A percentile compares a stretch with the other conserved stretches of the same genome.
Evolutionary conservation across 2,797 vertebrate species (phyloP).

Genomic region (Sphaeramia orbicularis): DNA sequence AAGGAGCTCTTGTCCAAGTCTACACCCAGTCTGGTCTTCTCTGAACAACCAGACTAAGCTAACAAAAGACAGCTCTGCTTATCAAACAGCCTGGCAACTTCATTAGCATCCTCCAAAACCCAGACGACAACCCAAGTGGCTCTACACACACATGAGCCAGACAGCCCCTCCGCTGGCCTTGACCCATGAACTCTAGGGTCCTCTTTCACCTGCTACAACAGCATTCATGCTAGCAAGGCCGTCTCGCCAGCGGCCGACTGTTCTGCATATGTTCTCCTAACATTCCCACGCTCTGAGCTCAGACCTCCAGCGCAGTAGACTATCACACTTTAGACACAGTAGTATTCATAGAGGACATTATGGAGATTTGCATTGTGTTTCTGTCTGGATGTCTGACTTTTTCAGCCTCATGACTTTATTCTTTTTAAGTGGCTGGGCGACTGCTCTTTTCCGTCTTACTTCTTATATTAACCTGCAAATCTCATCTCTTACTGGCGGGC

Average conservation of each 20-base stretch:
- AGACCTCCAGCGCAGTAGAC: constrained; percentile 41
- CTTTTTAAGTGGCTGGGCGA: not conserved
- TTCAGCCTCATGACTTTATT: constrained; percentile 24
- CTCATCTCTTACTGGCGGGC: not conserved
- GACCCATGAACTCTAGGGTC: constrained; percentile 88
- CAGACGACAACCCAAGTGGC: constrained; percentile 61
- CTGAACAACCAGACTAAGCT: constrained; percentile 57
- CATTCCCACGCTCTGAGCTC: constrained; percentile 80
- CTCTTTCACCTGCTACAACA: constrained; percentile 83
- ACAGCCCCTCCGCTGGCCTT: constrained; percentile 84
- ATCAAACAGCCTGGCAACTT: constrained; percentile 71
- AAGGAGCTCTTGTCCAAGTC: constrained; percentile 65
- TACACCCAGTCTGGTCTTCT: constrained; percentile 49
- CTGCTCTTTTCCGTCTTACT: not conserved
- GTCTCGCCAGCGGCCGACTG: constrained; percentile 74
- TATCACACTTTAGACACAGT: constrained; percentile 36
- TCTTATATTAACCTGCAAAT: constrained; percentile 20
- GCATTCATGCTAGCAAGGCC: constrained; percentile 72
- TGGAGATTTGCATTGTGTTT: constrained; percentile 68
- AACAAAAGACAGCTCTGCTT: constrained; percentile 71
- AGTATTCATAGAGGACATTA: constrained; percentile 57
- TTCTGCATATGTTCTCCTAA: constrained; percentile 75
- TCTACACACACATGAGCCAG: constrained; percentile 51
- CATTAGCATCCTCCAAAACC: constrained; percentile 77
- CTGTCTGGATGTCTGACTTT: constrained; percentile 59